A percentile compares a stretch with the other conserved stretches of the same genome.
phyloP scores from a whole-genome alignment of 2,888 invertebrate species.

The Gibbula magus region DNA sequence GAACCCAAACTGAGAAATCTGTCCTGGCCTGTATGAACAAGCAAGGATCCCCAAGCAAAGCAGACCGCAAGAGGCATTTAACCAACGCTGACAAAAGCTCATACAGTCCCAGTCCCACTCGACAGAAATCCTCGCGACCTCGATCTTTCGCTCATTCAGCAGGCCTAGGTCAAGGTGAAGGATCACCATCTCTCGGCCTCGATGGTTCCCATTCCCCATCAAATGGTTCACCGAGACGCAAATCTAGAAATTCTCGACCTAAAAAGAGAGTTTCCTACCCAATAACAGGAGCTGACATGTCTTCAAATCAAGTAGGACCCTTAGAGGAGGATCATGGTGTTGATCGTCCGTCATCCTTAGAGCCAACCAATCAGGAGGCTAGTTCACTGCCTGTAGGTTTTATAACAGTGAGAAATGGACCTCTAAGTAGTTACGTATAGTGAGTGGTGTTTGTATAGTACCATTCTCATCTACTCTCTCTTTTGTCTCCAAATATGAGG shows the following conservation, averaged over 20 bases:
- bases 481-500: too few relatives aligned
- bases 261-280: constrained; percentile 15
- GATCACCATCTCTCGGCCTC: background rate
- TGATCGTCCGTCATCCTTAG: background rate
- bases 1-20: constrained; percentile 4
- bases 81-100: constrained; percentile 24
- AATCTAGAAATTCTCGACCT: background rate
- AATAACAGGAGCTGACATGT: background rate
- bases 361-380: background rate
- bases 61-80: constrained; percentile 18
- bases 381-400: constrained; percentile 9
- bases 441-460: background rate
- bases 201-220: background rate
- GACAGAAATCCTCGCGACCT: constrained; percentile 23
- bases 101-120: constrained; percentile 28
- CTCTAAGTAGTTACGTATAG: constrained; percentile 36
- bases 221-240: background rate
- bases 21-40: background rate
- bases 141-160: background rate
- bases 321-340: background rate
- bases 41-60: background rate
- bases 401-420: constrained; percentile 24
- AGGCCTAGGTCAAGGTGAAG: background rate
- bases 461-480: too few relatives aligned
- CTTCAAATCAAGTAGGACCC: background rate